A percentile compares a stretch with the other conserved stretches of the same genome.
Conservation (phyloP, 2,113 vertebrate genomes). For the Xyliphius kryptos region DNA sequence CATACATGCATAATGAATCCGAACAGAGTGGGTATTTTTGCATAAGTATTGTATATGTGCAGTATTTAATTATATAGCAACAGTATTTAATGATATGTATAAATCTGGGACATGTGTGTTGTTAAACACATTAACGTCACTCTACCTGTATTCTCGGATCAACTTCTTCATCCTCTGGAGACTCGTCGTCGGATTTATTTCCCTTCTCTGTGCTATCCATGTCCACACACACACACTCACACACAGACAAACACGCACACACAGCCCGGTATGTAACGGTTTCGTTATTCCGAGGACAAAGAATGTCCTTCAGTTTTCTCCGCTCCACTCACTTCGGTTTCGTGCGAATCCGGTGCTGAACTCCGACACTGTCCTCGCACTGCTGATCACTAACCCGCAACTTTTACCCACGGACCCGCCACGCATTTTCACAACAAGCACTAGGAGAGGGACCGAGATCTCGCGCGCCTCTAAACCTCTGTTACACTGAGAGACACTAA, state of each 20-base stretch:
- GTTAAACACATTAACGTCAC: too few relatives aligned
- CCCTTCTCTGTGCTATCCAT: constrained; percentile 36
- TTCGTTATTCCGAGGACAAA: not conserved
- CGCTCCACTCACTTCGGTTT: not conserved
- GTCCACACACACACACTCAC: not conserved
- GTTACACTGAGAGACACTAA: not conserved
- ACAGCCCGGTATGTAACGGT: constrained; percentile 18
- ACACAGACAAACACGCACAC: too few relatives aligned
- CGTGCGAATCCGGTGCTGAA: not conserved
- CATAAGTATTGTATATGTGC: too few relatives aligned
- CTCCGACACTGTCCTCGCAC: too few relatives aligned
- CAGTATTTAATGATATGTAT: too few relatives aligned
- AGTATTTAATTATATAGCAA: too few relatives aligned
- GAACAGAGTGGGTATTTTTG: too few relatives aligned
- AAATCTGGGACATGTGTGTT: too few relatives aligned
- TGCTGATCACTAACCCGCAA: constrained; percentile 8
- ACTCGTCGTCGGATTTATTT: constrained; percentile 51
- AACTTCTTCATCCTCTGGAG: constrained; percentile 72
- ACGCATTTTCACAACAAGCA: not conserved
- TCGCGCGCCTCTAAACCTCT: not conserved
- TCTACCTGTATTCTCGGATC: constrained; percentile 89
- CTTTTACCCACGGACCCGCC: not conserved
- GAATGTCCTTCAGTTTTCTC: constrained; percentile 1
- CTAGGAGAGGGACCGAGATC: not conserved
- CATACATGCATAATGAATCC: too few relatives aligned